These are phyloP conservation scores for Silurus meridionalis DNA, from an alignment of 2,113 vertebrate species.

Conservation along the genomic window DNA sequence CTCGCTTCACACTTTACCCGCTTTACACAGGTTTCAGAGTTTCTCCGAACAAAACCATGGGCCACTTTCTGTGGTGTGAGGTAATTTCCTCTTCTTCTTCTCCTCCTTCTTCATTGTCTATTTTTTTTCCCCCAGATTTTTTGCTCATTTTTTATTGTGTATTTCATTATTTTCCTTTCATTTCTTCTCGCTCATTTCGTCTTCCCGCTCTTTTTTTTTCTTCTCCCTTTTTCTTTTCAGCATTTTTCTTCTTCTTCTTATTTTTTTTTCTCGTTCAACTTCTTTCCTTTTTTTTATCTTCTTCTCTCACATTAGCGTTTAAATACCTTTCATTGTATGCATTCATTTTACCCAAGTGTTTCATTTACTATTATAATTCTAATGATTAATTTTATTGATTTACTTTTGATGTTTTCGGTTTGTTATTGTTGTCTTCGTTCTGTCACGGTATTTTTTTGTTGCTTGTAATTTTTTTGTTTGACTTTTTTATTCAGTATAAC, in stretches of 20 bases:
- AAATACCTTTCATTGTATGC: too few relatives aligned
- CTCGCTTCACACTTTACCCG: too few relatives aligned
- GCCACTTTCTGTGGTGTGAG: not conserved
- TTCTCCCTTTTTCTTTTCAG: not conserved
- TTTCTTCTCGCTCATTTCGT: not conserved
- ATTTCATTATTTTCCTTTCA: too few relatives aligned
- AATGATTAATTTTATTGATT: not conserved
- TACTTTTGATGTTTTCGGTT: not conserved
- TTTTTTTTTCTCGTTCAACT: not conserved
- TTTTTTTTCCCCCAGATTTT: too few relatives aligned
- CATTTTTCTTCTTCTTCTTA: not conserved
- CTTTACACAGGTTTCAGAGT: not conserved
- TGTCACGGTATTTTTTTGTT: not conserved
- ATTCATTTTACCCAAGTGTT: too few relatives aligned
- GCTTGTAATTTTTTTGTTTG: not conserved
- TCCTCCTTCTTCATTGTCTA: too few relatives aligned
- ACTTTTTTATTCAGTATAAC: too few relatives aligned
- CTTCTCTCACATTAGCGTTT: too few relatives aligned
- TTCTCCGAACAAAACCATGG: conserved; percentile 25
- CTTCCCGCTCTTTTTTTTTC: not conserved
- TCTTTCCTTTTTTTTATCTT: not conserved
- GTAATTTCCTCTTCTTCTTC: not conserved
- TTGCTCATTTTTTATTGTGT: too few relatives aligned
- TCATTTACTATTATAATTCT: too few relatives aligned
- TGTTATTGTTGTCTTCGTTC: not conserved